These are phyloP conservation scores for Pempheris klunzingeri DNA, from an alignment of 2,797 vertebrate species.

Conservation along the genomic window DNA sequence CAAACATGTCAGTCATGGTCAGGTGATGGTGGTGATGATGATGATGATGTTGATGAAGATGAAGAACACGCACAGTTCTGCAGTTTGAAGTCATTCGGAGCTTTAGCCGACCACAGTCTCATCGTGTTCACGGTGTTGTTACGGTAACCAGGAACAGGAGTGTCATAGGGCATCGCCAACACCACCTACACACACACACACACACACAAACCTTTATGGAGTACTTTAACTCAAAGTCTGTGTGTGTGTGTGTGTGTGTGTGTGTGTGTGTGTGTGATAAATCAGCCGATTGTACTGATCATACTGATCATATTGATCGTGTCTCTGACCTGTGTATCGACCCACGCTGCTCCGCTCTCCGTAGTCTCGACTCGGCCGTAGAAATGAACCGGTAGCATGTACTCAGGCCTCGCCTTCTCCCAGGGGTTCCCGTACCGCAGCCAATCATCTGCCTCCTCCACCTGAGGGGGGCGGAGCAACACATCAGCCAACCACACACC, in stretches of 20 bases:
- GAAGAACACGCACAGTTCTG: constrained; percentile 86
- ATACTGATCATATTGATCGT: background rate
- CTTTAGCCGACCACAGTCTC: constrained; percentile 92
- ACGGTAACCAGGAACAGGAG: constrained; percentile 91
- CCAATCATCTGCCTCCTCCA: constrained; percentile 94
- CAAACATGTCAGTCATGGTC: too few relatives aligned
- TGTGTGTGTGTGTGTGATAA: too few relatives aligned
- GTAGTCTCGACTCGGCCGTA: constrained; percentile 87
- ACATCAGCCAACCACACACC: background rate
- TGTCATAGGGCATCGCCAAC: constrained; percentile 92
- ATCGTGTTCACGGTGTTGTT: constrained; percentile 95
- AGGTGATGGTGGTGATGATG: too few relatives aligned
- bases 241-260: too few relatives aligned
- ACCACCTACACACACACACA: constrained; percentile 83
- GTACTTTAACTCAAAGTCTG: too few relatives aligned
- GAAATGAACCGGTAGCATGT: constrained; percentile 92
- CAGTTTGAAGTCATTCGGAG: constrained; percentile 93
- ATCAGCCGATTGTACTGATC: too few relatives aligned
- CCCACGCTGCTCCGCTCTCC: constrained; percentile 84
- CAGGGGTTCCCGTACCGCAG: constrained; percentile 92
- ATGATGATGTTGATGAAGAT: too few relatives aligned
- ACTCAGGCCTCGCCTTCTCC: constrained; percentile 93
- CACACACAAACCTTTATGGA: too few relatives aligned
- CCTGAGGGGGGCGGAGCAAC: constrained; percentile 70
- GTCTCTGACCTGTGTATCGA: constrained; percentile 88